phyloP scores from a whole-genome alignment of 2,113 vertebrate genomes.

The Pedionomus torquatus region DNA sequence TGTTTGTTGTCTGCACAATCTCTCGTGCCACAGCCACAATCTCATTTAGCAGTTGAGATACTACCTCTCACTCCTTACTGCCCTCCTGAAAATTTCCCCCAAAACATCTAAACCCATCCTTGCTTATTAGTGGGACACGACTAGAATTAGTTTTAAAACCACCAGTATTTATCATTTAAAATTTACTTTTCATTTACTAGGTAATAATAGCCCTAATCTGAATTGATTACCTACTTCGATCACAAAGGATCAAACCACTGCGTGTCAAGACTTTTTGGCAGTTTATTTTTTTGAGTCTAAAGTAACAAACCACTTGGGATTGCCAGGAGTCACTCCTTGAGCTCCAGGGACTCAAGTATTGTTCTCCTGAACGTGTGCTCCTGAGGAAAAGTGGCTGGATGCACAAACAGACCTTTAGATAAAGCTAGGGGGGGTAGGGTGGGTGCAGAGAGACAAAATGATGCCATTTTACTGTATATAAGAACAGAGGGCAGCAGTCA shows the following conservation, averaged over 20 bases:
- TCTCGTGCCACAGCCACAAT: neutral
- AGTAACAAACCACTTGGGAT: neutral
- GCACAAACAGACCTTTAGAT: neutral
- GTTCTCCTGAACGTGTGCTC: neutral
- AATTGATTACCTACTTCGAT: neutral
- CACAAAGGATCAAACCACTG: neutral
- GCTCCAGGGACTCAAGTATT: neutral
- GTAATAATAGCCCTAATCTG: neutral
- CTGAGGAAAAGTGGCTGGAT: neutral
- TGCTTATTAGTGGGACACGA: neutral
- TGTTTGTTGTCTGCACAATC: fast-evolving
- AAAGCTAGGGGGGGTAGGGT: neutral
- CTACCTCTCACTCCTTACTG: neutral
- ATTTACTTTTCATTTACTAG: neutral
- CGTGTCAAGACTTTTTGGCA: neutral
- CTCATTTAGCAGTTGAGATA: neutral
- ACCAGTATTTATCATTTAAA: neutral
- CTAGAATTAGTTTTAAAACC: neutral
- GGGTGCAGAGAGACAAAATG: neutral
- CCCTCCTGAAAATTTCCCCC: neutral
- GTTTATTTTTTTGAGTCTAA: neutral
- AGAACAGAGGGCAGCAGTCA: neutral
- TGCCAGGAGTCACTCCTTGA: fast-evolving
- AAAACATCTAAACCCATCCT: neutral
- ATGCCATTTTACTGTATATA: neutral